Conservation (phyloP, 2,113 vertebrate genomes). For the Ranitomeya imitator region DNA sequence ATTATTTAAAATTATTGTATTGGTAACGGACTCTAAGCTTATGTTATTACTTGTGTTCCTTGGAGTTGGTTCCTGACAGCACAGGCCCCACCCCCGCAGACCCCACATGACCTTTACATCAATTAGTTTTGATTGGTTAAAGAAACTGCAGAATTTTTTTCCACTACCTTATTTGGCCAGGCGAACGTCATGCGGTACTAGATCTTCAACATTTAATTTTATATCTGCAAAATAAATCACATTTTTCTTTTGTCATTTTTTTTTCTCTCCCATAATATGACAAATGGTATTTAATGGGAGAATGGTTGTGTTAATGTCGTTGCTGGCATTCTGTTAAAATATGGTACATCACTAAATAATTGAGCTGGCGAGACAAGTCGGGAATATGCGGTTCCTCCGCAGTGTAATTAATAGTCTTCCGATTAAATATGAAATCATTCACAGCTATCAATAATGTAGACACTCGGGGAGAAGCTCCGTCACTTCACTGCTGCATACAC, state of each 20-base stretch:
- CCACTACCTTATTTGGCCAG: background rate
- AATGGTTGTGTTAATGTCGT: background rate
- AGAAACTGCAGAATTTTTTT: background rate
- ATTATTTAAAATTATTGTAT: too few relatives aligned
- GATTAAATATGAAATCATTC: constrained; percentile 74
- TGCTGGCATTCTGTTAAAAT: constrained; percentile 62
- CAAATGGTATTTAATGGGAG: background rate
- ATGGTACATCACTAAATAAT: constrained; percentile 65
- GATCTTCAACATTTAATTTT: constrained; percentile 1
- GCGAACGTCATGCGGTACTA: background rate
- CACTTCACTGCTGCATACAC: constrained; percentile 55
- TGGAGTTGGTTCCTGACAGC: too few relatives aligned
- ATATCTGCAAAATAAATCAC: background rate
- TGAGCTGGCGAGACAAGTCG: constrained; percentile 58
- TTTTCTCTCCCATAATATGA: background rate
- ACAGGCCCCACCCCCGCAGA: too few relatives aligned
- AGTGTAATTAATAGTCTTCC: constrained; percentile 73
- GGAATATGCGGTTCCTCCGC: constrained; percentile 60
- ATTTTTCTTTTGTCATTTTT: constrained; percentile 32
- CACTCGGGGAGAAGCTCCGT: constrained; percentile 62
- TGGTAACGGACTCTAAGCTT: too few relatives aligned
- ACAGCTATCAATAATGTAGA: constrained; percentile 71
- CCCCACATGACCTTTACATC: too few relatives aligned
- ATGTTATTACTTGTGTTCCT: too few relatives aligned
- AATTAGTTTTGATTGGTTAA: background rate